These are phyloP conservation scores for Hemistola chrysoprasaria DNA, from an alignment of 2,888 invertebrate species.

Conservation along the genomic window DNA sequence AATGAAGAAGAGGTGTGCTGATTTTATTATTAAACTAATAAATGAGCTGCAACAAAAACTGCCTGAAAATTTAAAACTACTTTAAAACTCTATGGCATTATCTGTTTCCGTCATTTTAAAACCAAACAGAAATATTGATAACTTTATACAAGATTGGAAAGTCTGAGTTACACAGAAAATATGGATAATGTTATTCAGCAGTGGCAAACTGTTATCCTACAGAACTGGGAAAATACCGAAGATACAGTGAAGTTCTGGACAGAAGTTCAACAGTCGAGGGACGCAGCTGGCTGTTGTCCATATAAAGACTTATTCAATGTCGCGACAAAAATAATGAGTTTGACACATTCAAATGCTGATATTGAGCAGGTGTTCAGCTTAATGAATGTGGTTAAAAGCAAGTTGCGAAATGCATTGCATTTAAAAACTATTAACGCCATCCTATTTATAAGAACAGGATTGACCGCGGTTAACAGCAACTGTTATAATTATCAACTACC, in stretches of 20 bases:
- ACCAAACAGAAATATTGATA: slow-evolving; percentile 20
- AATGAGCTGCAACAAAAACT: slow-evolving; percentile 20
- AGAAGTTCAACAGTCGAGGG: slow-evolving; percentile 21
- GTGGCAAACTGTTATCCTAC: slow-evolving; percentile 23
- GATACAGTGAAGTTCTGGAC: slow-evolving; percentile 21
- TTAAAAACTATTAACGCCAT: slow-evolving; percentile 24
- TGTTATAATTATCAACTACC: slow-evolving; percentile 22
- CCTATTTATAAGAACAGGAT: slow-evolving; percentile 20
- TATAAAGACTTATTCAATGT: slow-evolving; percentile 19
- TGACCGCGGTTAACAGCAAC: slow-evolving; percentile 17
- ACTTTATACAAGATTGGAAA: slow-evolving; percentile 20
- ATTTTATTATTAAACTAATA: slow-evolving; percentile 21
- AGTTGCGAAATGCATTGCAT: slow-evolving; percentile 19
- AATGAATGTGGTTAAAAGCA: slow-evolving; percentile 25
- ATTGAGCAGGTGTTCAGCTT: slow-evolving; percentile 23
- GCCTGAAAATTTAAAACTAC: slow-evolving; percentile 22
- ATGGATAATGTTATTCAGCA: slow-evolving; percentile 24
- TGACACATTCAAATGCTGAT: slow-evolving; percentile 26
- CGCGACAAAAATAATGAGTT: slow-evolving; percentile 19
- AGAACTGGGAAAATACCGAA: slow-evolving; percentile 18
- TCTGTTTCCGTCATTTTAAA: slow-evolving; percentile 21
- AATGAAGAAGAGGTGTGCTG: slow-evolving; percentile 18
- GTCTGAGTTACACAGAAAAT: slow-evolving; percentile 18
- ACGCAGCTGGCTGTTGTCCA: slow-evolving; percentile 18
- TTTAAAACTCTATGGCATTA: slow-evolving; percentile 19